Base-by-base conservation (phyloP, 2,113 vertebrate species). In the Chaenocephalus aceratus region DNA sequence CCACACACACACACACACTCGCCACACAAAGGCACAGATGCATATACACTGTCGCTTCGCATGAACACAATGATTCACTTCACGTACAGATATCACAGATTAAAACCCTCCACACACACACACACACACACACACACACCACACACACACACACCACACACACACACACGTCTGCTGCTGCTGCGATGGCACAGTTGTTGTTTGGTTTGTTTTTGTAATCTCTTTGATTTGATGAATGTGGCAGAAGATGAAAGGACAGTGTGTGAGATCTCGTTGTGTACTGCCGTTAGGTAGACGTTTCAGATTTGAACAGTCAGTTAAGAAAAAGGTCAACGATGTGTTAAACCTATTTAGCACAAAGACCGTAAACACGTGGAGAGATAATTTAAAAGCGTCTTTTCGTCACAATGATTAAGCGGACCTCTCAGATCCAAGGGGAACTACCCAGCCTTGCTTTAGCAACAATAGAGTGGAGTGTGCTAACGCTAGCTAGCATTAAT, bases 11-110 rank as follows among this genome's bases (percentile, higher is more conserved):
- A 36, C 36, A 36, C 36, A 36, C 36, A 36, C 36, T 6, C 36
- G 6, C 36, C 6, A 68, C 71, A 81, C 70, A 80, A 66, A 69
- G 82, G 61, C 83, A 79, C 83, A 80, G 84, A 77, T 90, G 75
- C 52, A 52, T 66, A 69, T 65, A 34, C 2, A 79, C 77, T 62
- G 36, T 36, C 49, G 9, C n/a, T 51, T 41, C 41, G 12, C 79
- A 51, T 63, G 66, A 2, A 75, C 75, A 76, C 80, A 77, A 41
- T 56, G 72, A 65, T 60, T 76, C 80, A 71, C 21, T 23, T 58
- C 15, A 64, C 41, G 3, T 2, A n/a, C 16, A 60, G n/a, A 46
- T 21, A 41, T 34, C 63, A 26, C 53, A 26, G 15, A 23, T 51
- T 23, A 49, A 51, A 23, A 66, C 51, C 36, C 49, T 14, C 23